phyloP scores from a whole-genome alignment of 2,113 vertebrate species.

The Siniperca knerii region DNA sequence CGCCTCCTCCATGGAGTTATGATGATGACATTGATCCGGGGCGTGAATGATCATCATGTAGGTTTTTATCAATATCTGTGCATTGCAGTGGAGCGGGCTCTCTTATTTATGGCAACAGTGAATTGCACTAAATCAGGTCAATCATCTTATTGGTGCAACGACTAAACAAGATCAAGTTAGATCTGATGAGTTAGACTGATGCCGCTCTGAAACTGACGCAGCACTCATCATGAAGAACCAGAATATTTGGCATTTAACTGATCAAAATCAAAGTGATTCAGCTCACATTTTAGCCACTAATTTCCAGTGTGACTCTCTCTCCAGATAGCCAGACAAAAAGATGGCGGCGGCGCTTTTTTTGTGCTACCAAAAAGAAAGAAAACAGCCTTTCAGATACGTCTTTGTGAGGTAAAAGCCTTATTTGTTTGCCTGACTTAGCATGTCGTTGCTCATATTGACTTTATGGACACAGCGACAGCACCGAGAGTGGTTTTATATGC shows the following conservation, averaged over 20 bases:
- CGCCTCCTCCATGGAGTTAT: constrained; percentile 22
- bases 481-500: constrained; percentile 14
- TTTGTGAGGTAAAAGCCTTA: not conserved
- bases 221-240: no score
- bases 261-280: not conserved
- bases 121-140: not conserved
- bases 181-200: not conserved
- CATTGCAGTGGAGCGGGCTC: no score
- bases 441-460: not conserved
- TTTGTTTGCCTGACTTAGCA: not conserved
- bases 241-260: no score
- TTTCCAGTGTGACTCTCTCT: not conserved
- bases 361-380: not conserved
- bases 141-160: not conserved
- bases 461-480: constrained; percentile 2
- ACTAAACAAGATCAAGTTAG: not conserved
- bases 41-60: constrained; percentile 4
- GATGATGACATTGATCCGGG: constrained; percentile 47
- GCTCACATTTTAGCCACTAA: not conserved
- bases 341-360: not conserved
- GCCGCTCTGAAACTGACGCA: no score
- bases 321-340: no score
- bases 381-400: not conserved
- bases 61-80: no score
- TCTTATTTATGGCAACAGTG: not conserved